Conservation (phyloP, 2,888 invertebrate species). For the Arenicola marina region DNA sequence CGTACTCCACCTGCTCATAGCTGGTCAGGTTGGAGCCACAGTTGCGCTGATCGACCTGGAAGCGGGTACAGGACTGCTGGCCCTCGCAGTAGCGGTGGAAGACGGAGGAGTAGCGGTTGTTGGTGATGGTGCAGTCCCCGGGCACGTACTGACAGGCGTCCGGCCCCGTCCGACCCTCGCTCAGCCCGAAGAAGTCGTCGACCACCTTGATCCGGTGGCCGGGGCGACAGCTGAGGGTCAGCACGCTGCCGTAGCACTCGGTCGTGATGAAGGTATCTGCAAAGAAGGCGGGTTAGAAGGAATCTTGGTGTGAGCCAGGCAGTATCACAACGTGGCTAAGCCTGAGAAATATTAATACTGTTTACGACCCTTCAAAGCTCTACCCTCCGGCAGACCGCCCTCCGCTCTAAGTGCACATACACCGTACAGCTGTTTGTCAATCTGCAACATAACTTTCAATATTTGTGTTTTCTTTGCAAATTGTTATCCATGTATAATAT, state of each 20-base stretch:
- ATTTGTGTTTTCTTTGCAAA: too few relatives aligned
- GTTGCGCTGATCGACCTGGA: constrained; percentile 26
- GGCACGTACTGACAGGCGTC: constrained; percentile 14
- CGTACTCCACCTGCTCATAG: constrained; percentile 55
- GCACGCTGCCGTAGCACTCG: constrained; percentile 26
- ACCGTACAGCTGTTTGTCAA: too few relatives aligned
- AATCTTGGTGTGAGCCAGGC: too few relatives aligned
- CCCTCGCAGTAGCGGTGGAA: constrained; percentile 32
- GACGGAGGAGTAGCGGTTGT: constrained; percentile 19
- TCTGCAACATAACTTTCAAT: too few relatives aligned
- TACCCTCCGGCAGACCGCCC: too few relatives aligned
- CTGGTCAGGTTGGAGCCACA: constrained; percentile 39
- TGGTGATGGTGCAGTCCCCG: constrained; percentile 28
- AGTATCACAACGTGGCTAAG: too few relatives aligned
- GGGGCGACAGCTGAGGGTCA: constrained; percentile 23
- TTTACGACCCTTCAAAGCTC: too few relatives aligned
- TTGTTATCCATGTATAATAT: too few relatives aligned
- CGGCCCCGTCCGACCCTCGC: neutral
- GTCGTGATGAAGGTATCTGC: constrained; percentile 8
- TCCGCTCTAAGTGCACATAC: too few relatives aligned
- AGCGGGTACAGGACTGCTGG: constrained; percentile 21
- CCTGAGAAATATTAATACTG: too few relatives aligned
- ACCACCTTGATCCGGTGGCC: constrained; percentile 28
- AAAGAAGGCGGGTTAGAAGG: too few relatives aligned
- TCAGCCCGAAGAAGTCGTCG: constrained; percentile 27